Evolutionary conservation across 2,113 vertebrate species (phyloP).

Genomic region (Emydocephalus ijimae): DNA sequence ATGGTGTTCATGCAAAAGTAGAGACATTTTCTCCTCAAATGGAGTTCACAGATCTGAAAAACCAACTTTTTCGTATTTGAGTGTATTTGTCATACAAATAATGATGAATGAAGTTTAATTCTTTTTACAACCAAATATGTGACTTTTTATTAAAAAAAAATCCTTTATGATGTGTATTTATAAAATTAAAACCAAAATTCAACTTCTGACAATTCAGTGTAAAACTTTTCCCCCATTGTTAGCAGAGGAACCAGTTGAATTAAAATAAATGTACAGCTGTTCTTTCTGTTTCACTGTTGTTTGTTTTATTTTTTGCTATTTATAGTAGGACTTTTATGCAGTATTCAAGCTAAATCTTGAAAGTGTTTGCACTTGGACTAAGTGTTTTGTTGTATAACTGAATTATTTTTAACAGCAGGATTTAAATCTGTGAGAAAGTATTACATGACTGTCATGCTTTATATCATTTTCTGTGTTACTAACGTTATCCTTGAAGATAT

Average conservation of each 20-base stretch:
- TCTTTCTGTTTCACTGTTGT: background rate
- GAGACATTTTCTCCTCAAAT: no score
- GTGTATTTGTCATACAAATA: background rate
- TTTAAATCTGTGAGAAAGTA: conserved; percentile 20
- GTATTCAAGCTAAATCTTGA: background rate
- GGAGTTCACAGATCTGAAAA: background rate
- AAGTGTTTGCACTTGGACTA: background rate
- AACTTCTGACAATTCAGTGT: background rate
- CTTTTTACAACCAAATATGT: background rate
- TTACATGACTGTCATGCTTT: conserved; percentile 7
- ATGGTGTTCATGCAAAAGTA: no score
- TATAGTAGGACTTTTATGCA: background rate
- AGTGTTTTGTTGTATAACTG: background rate
- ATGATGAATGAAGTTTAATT: background rate
- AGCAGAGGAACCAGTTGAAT: background rate
- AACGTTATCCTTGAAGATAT: conserved; percentile 21
- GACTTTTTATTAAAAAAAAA: background rate
- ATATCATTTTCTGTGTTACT: background rate
- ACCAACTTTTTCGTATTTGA: background rate
- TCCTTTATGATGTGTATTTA: background rate
- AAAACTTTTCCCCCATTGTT: background rate
- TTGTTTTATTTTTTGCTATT: background rate
- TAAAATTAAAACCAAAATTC: background rate
- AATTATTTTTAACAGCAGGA: background rate
- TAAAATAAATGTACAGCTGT: background rate